Percentiles rank a stretch among this genome's conserved stretches.
Conservation (phyloP, 2,113 vertebrate species). For the Urocitellus parryii region DNA sequence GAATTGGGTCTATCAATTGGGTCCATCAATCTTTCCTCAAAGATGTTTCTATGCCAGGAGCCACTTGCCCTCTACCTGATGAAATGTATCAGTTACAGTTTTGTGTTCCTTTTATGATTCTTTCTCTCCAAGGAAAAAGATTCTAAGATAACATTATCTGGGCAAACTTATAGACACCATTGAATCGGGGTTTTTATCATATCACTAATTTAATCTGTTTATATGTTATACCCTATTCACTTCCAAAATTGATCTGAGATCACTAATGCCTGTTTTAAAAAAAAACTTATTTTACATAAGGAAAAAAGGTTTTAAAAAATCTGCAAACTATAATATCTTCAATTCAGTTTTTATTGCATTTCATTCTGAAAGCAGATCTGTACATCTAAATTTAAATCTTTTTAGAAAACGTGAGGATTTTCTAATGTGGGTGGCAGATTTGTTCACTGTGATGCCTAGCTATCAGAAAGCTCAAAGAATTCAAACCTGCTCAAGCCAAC, state of each 20-base stretch:
- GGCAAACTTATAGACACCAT: background rate
- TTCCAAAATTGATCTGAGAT: background rate
- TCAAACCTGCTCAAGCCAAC: background rate
- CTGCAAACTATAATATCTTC: conserved; percentile 12
- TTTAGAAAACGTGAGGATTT: background rate
- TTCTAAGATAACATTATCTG: conserved; percentile 15
- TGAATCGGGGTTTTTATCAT: background rate
- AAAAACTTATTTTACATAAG: background rate
- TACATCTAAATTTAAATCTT: background rate
- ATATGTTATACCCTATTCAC: background rate
- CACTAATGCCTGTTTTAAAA: background rate
- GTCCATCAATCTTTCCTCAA: background rate
- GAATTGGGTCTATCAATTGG: background rate
- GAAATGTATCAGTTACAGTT: background rate
- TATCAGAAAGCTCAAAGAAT: background rate
- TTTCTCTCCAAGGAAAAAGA: conserved; percentile 10
- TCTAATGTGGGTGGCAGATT: background rate
- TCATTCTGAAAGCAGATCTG: background rate
- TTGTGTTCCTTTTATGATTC: background rate
- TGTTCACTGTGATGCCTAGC: background rate
- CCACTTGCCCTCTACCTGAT: background rate
- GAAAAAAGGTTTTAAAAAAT: background rate
- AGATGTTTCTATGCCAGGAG: background rate
- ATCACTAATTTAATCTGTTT: conserved; percentile 54
- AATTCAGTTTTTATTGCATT: conserved; percentile 23